Base-by-base conservation (phyloP, 92 coral and sea anemone genomes). In the Porites lobata region DNA sequence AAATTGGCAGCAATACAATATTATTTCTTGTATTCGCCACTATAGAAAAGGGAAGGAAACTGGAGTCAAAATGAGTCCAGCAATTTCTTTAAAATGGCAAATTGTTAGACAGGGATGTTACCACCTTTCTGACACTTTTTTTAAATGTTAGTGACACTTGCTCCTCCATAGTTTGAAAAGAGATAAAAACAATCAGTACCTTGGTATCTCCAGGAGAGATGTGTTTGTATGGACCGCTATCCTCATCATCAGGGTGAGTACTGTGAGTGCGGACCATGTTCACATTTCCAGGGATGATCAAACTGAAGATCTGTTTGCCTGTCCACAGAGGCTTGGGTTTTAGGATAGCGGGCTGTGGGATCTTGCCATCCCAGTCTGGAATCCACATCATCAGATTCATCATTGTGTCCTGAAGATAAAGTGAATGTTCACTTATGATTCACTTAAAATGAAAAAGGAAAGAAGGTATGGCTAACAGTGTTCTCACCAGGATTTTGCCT, bases 161-260 rank as follows among this genome's bases (percentile, higher is more conserved):
- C 47, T 38, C 3, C 6, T 38, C 47, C 47, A 2, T 4, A 38
- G 47, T 38, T 38, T 38, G 47, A 38, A 38, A 38, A 38, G 47
- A 38, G 47, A 38, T 32, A 38, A 38, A 38, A 38, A 38, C 47
- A 38, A 38, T 38, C 0, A 38, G 15, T 11, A 95, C 99, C 94
- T 91, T 98, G 21, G 99, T 98, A 81, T 98, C 99, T 58, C 99
- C 99, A 77, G 99, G 99, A 51, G 99, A 98, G 68, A 95, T 98
- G 84, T 94, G 92, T 76, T 91, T 98, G 91, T 95, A 98, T 1
- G 98, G 98, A 0, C 99, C 99, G 19, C 96, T 93, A 69, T 98
- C 99, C 77, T 98, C 99, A 72, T 98, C 98, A 82, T 98, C 99
- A 56, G 99, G 99, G 72, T 98, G 99, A 50, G 99, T 98, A 75